These are phyloP conservation scores for Sicus ferrugineus DNA, from an alignment of 2,888 invertebrate species.

Conservation along the genomic window DNA sequence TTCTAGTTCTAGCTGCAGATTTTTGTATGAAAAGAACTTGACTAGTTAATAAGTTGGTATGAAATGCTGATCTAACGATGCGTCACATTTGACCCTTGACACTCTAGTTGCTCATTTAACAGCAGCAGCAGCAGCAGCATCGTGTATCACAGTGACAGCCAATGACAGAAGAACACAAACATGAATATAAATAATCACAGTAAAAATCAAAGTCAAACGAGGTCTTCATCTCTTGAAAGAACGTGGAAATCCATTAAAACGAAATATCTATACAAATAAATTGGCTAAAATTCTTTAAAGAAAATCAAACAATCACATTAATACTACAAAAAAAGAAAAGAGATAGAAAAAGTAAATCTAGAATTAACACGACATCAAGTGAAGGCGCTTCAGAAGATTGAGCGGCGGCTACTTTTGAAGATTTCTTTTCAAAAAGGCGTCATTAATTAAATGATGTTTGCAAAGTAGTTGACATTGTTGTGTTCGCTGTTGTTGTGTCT, in stretches of 20 bases:
- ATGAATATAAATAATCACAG: neutral
- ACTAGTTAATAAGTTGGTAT: too few relatives aligned
- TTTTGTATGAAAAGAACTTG: too few relatives aligned
- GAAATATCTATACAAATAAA: slow-evolving; percentile 2
- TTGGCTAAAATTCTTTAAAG: neutral
- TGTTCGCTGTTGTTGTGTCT: neutral
- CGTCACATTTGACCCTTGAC: slow-evolving; percentile 16
- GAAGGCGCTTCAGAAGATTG: neutral
- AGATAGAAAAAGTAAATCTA: neutral
- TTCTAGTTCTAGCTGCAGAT: too few relatives aligned
- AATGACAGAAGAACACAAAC: neutral
- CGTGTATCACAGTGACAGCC: slow-evolving; percentile 12
- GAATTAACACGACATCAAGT: neutral
- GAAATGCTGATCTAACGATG: neutral
- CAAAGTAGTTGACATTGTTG: slow-evolving; percentile 32
- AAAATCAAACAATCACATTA: neutral
- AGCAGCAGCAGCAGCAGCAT: neutral
- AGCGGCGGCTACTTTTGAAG: neutral
- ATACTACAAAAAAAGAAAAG: neutral
- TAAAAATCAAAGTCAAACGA: too few relatives aligned
- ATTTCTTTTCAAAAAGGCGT: neutral
- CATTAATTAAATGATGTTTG: slow-evolving; percentile 29
- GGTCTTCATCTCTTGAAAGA: neutral
- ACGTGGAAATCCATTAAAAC: slow-evolving; percentile 14
- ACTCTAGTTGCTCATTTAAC: neutral